Evolutionary conservation across 2,888 invertebrate genomes (phyloP).

Genomic region (Oconnorella tubifera): DNA sequence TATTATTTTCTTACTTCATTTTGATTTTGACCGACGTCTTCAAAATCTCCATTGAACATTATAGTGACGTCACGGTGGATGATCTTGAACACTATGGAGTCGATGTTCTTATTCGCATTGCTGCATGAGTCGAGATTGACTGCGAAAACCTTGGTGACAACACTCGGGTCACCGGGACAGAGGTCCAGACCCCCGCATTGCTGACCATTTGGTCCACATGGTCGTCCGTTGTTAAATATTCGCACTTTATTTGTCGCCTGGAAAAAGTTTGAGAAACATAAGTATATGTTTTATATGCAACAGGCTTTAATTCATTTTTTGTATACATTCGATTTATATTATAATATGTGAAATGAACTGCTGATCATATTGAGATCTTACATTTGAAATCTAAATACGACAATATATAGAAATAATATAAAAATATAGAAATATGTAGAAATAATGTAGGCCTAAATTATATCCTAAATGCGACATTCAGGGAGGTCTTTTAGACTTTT

Average conservation of each 20-base stretch:
- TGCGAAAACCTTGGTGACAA: slow-evolving; percentile 23
- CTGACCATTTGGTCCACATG: slow-evolving; percentile 27
- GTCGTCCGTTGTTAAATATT: slow-evolving; percentile 24
- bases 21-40: slow-evolving; percentile 24
- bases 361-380: too few species aligned
- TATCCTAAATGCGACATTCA: too few species aligned
- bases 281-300: too few species aligned
- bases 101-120: slow-evolving; percentile 30
- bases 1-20: neutral
- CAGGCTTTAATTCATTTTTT: too few species aligned
- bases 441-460: too few species aligned
- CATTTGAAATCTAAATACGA: too few species aligned
- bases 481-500: too few species aligned
- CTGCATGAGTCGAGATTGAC: slow-evolving; percentile 29
- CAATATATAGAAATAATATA: neutral
- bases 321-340: too few species aligned
- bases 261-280: neutral
- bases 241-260: slow-evolving; percentile 8
- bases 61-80: slow-evolving; percentile 16
- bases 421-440: neutral
- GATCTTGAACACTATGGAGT: slow-evolving; percentile 28
- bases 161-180: slow-evolving; percentile 21
- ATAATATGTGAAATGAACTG: too few species aligned
- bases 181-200: slow-evolving; percentile 26
- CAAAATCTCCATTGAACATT: slow-evolving; percentile 31